Conservation (phyloP, 2,113 vertebrate species). For the Oncorhynchus mykiss region DNA sequence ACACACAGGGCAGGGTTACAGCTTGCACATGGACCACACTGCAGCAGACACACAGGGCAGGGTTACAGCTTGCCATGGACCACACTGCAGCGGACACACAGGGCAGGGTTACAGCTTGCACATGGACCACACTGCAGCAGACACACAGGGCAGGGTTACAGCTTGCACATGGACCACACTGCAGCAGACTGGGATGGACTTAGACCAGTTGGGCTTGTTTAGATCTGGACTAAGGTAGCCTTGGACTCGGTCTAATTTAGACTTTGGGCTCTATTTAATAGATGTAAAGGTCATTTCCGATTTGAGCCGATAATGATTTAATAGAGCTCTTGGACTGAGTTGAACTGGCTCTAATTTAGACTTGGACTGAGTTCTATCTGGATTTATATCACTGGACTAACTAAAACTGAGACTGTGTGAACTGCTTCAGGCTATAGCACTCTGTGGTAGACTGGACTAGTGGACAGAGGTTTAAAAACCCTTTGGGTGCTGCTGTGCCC, state of each 20-base stretch:
- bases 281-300: neutral
- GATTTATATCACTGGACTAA: neutral
- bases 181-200: neutral
- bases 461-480: neutral
- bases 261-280: neutral
- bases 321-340: neutral
- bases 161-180: conserved; percentile 24
- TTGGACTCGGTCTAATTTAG: neutral
- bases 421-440: neutral
- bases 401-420: neutral
- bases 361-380: neutral
- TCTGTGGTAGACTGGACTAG: neutral
- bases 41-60: no score
- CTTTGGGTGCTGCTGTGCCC: neutral
- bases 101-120: no score
- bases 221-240: neutral
- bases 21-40: no score
- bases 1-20: no score
- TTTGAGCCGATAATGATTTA: no score
- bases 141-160: conserved; percentile 37
- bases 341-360: neutral
- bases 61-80: no score
- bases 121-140: conserved; percentile 29
- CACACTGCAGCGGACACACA: no score
- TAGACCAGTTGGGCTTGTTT: neutral